Conservation (phyloP, 1,140 invertebrate species). For the Lepidurus couesii region DNA sequence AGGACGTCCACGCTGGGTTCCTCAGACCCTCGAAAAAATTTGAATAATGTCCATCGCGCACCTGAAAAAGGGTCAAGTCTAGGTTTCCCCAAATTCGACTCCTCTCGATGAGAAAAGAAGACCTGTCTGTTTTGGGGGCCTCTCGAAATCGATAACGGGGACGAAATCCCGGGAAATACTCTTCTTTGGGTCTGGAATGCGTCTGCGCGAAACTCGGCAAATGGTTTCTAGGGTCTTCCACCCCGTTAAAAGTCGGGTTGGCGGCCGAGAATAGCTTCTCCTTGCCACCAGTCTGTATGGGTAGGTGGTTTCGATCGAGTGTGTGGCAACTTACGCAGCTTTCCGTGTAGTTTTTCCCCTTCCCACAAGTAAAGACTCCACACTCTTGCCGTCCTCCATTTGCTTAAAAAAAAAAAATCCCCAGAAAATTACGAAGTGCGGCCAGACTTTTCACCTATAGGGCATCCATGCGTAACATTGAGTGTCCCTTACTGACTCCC, state of each 20-base stretch:
- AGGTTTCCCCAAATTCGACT: no score
- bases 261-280: background rate
- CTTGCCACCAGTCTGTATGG: background rate
- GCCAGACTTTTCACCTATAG: background rate
- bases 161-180: no score
- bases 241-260: slow-evolving; percentile 1
- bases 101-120: no score
- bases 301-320: background rate
- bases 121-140: no score
- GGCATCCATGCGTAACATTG: background rate
- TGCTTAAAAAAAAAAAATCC: background rate
- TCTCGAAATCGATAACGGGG: no score
- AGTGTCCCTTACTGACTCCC: background rate
- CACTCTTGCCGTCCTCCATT: background rate
- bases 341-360: background rate
- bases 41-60: no score
- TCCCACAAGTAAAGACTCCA: background rate
- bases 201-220: background rate
- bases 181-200: background rate
- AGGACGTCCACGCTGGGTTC: background rate
- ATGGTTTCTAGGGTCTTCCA: background rate
- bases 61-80: no score
- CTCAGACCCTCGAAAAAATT: background rate
- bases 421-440: background rate
- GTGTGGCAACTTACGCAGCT: background rate